Conservation (phyloP, 2,888 invertebrate genomes). For the Subacronicta megacephala region DNA sequence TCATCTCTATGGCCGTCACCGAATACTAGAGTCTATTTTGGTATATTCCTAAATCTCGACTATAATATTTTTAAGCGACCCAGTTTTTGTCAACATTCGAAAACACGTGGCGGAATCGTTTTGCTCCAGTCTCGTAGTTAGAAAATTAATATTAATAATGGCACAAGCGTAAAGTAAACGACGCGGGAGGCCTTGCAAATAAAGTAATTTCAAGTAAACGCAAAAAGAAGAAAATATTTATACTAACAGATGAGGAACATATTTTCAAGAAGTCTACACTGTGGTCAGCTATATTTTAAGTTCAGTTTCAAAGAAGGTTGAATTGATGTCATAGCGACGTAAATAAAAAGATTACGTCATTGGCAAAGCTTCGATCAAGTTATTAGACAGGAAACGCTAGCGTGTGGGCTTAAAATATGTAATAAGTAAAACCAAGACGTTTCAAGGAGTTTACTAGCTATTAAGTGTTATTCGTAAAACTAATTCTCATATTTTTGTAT, state of each 20-base stretch:
- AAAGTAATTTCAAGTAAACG: slow-evolving; percentile 23
- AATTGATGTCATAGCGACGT: slow-evolving; percentile 54
- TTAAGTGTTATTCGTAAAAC: not conserved
- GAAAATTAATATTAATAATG: slow-evolving; percentile 5
- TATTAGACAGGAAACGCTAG: slow-evolving; percentile 25
- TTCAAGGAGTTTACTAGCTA: not conserved
- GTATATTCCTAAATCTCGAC: slow-evolving; percentile 36
- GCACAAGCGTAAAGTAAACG: slow-evolving; percentile 19
- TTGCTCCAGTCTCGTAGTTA: not conserved
- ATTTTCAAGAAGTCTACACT: slow-evolving; percentile 45
- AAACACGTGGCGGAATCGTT: slow-evolving; percentile 10
- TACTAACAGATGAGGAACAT: slow-evolving; percentile 32
- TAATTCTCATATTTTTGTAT: not conserved
- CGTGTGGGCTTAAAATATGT: slow-evolving; percentile 17
- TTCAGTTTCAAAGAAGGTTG: slow-evolving; percentile 56
- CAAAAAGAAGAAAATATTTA: slow-evolving; percentile 2
- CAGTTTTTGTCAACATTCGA: slow-evolving; percentile 39
- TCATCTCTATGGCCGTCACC: not conserved
- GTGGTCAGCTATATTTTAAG: slow-evolving; percentile 60
- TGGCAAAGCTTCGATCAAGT: slow-evolving; percentile 39
- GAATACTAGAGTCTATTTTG: slow-evolving; percentile 42
- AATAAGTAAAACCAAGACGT: slow-evolving; percentile 11
- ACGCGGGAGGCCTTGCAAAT: slow-evolving; percentile 47
- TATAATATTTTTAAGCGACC: slow-evolving; percentile 51
- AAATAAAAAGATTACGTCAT: slow-evolving; percentile 64